Base-by-base conservation (phyloP, 2,113 vertebrate species). In the Beaufortia kweichowensis region DNA sequence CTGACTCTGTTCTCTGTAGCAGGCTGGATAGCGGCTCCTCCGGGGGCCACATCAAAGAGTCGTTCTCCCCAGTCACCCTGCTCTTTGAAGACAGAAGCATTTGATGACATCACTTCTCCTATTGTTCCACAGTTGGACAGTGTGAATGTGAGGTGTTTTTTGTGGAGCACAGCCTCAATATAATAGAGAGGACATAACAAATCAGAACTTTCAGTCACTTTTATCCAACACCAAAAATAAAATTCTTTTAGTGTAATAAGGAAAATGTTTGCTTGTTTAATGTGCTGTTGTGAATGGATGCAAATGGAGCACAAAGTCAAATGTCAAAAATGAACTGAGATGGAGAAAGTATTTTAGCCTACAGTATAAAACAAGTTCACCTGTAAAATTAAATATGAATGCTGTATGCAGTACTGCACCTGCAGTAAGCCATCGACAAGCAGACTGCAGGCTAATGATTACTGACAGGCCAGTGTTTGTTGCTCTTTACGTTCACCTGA, bases 71-170 rank as follows among this genome's bases (percentile, higher is more conserved):
- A 78, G 48, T 76, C 81, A 72, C 71, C 79, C 81, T 26, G 66
- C 72, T 80, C 86, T 90, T 90, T 92, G 88, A 89, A 87, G 87
- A 86, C 75, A 19, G 76, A 66, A 75, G 81, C 74, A 76, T 88
- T 89, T 91, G 87, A 91, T 91, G 88, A 89, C 87, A 90, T 90
- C 76, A 85, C 84, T 85, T 86, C 68, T 79, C 53, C 23, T 86
- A 86, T 84, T 84, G 76, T 82, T 65, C 28, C 39, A 28, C 46
- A 71, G 79, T 77, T 82, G 59, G 81, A 84, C 64, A 63, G 76
- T 15, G 0, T 68, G 79, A 87, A 88, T 89, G 65, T 81, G 80
- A 85, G 68, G 74, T 81, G 85, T 84, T 80, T 50, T 59, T 74
- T 61, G 59, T 74, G 77, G 70, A 64, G 53, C 75, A 78, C 55